phyloP scores from a whole-genome alignment of 2,113 vertebrate species.

The Arizona elegans region DNA sequence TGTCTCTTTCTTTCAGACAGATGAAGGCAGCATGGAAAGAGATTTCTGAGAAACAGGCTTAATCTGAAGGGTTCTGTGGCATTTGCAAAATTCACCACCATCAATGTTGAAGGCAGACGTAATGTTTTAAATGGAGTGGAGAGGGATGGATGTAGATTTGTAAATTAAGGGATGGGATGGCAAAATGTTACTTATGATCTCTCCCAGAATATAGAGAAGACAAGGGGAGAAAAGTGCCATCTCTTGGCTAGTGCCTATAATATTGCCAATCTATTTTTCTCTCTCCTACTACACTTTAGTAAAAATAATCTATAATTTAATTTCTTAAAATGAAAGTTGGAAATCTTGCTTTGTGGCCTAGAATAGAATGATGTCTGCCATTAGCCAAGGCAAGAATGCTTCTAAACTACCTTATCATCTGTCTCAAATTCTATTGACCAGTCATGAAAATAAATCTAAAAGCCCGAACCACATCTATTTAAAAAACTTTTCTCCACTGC shows the following conservation, averaged over 20 bases:
- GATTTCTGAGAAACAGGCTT: background rate
- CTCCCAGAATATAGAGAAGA: background rate
- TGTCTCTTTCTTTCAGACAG: background rate
- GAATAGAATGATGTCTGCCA: background rate
- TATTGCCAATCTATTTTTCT: background rate
- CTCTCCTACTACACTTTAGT: background rate
- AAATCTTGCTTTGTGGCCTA: background rate
- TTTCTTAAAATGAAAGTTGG: background rate
- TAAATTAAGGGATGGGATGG: background rate
- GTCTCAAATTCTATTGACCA: background rate
- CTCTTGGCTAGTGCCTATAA: background rate
- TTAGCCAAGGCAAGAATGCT: background rate
- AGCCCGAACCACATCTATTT: background rate
- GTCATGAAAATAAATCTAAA: background rate
- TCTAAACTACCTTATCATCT: background rate
- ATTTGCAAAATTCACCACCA: background rate
- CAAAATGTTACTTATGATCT: background rate
- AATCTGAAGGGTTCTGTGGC: background rate
- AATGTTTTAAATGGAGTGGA: background rate
- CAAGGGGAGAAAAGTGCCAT: background rate
- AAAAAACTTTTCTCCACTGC: background rate
- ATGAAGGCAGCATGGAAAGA: background rate
- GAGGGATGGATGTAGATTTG: background rate
- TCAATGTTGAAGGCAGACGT: background rate
- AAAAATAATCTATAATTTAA: background rate